These are phyloP conservation scores for Osmerus mordax DNA, from an alignment of 2,113 vertebrate species.

Conservation along the genomic window DNA sequence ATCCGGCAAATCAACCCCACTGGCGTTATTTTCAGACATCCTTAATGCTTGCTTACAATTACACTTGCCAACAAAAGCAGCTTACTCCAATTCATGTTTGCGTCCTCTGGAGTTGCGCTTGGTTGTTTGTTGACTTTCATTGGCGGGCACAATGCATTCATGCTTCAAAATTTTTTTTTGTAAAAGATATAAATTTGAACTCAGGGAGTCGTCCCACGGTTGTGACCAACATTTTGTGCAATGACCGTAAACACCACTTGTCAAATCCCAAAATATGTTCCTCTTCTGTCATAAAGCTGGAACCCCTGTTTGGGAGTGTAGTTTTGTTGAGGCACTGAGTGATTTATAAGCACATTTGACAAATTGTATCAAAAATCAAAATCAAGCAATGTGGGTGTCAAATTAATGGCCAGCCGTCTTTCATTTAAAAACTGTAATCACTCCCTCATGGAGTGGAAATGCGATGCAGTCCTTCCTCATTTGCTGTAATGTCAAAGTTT, in stretches of 20 bases:
- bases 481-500: constrained; percentile 47
- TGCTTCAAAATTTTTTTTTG: too few species aligned
- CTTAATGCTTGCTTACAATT: too few species aligned
- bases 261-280: constrained; percentile 32
- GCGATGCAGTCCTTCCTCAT: constrained; percentile 31
- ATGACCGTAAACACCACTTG: constrained; percentile 17
- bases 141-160: too few species aligned
- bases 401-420: constrained; percentile 62
- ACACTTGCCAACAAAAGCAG: too few species aligned
- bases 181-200: constrained; percentile 28
- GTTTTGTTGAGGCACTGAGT: constrained; percentile 47
- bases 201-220: constrained; percentile 17
- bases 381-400: constrained; percentile 48
- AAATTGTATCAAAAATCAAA: constrained; percentile 63
- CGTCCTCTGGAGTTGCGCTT: too few species aligned
- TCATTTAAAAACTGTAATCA: constrained; percentile 62
- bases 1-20: too few species aligned
- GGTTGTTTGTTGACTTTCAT: too few species aligned
- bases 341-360: constrained; percentile 59
- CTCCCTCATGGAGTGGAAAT: constrained; percentile 54
- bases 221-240: constrained; percentile 32
- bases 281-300: constrained; percentile 30
- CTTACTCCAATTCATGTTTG: too few species aligned
- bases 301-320: constrained; percentile 38
- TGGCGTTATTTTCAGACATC: too few species aligned